Evolutionary conservation across 2,797 vertebrate species (phyloP).

Genomic region (Melanotaenia parkinsoni): DNA sequence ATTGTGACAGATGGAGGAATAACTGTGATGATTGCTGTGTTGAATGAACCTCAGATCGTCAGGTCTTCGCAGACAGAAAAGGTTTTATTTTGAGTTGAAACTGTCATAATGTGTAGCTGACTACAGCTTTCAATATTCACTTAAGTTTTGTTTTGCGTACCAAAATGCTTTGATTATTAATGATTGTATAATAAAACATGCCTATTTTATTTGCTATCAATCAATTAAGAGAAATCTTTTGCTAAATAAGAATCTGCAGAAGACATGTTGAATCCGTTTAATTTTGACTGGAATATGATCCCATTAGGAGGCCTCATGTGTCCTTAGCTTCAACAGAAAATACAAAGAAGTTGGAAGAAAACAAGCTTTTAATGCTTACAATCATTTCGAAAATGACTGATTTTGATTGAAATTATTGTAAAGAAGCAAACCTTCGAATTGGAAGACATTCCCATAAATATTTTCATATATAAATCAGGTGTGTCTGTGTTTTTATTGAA

Average conservation of each 20-base stretch:
- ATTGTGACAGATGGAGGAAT: background rate
- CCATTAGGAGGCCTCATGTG: background rate
- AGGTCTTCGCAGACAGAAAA: conserved; percentile 6
- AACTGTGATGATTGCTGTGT: conserved; percentile 1
- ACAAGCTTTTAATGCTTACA: conserved; percentile 45
- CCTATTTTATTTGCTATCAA: conserved; percentile 10
- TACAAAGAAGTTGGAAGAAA: background rate
- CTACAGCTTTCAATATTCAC: conserved; percentile 1
- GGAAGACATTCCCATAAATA: conserved; percentile 78
- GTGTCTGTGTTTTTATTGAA: conserved; percentile 30
- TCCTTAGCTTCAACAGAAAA: conserved; percentile 12
- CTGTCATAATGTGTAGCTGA: background rate
- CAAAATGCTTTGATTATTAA: conserved; percentile 21
- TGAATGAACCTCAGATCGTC: background rate
- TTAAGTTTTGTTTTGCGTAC: conserved; percentile 10
- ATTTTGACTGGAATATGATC: background rate
- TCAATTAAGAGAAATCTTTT: conserved; percentile 1
- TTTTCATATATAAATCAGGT: conserved; percentile 66
- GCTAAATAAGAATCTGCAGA: conserved; percentile 12
- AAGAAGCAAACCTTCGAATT: conserved; percentile 54
- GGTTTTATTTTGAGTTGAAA: conserved; percentile 10
- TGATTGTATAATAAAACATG: conserved; percentile 27
- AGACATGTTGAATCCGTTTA: background rate
- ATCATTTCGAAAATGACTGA: conserved; percentile 27
- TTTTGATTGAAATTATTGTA: conserved; percentile 71